Evolutionary conservation across 2,888 invertebrate species (phyloP).

Genomic region (Thelaira solivaga): DNA sequence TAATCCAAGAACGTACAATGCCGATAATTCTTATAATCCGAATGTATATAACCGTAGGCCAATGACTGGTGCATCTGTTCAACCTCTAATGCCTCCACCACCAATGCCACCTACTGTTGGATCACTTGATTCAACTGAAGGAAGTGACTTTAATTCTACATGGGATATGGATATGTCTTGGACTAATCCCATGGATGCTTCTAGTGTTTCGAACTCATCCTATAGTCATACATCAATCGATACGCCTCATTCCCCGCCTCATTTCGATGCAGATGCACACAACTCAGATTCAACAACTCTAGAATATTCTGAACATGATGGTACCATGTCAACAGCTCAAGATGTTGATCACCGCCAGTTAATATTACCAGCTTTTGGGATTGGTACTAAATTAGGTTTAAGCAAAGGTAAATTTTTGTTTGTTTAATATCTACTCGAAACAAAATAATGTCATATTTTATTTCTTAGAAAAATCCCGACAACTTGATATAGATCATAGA

Average conservation of each 20-base stretch:
- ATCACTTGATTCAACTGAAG: conserved; percentile 63
- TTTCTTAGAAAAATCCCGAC: conserved; percentile 72
- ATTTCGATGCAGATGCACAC: conserved; percentile 80
- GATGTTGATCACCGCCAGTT: conserved; percentile 82
- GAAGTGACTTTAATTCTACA: conserved; percentile 76
- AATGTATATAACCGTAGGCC: conserved; percentile 43
- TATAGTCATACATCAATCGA: conserved; percentile 74
- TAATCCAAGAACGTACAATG: conserved; percentile 62
- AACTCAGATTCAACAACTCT: conserved; percentile 77
- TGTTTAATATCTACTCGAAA: not conserved
- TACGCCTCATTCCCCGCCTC: conserved; percentile 83
- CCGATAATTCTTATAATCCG: conserved; percentile 44
- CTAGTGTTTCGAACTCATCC: conserved; percentile 72
- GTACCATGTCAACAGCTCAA: conserved; percentile 72
- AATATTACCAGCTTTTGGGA: conserved; percentile 76
- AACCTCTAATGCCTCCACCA: conserved; percentile 73
- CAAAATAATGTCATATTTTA: not conserved
- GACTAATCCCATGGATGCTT: conserved; percentile 72
- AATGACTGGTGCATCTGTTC: conserved; percentile 47
- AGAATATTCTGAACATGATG: conserved; percentile 80
- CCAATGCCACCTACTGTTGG: conserved; percentile 73
- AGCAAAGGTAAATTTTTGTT: conserved; percentile 66
- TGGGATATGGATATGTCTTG: conserved; percentile 78
- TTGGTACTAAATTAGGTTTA: conserved; percentile 68
- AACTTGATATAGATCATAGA: conserved; percentile 86